Evolutionary conservation across 2,113 vertebrate genomes (phyloP), one percentile per base, ranked within the genome.

Genomic region (Acanthochromis polyacanthus): DNA sequence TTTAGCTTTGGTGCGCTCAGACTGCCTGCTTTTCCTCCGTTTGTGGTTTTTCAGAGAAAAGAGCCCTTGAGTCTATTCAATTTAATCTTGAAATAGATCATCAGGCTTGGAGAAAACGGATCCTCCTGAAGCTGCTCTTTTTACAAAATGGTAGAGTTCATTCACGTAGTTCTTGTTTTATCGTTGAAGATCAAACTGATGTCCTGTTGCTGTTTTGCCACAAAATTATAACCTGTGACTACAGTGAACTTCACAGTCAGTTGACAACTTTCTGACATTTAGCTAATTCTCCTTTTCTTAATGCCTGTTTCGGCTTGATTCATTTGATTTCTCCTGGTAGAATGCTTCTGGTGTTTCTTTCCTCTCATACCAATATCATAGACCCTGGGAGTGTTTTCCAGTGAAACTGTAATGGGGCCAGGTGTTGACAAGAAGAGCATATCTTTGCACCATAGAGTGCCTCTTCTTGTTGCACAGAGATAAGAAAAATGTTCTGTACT

Each of bases 1-100:
- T 89, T 85, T 65, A 30, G 71, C 72, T 67, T 71, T 69, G 77
- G 67, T 86, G 86, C 25, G 74, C 78, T 75, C 56, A 57, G 59
- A 3, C 81, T 64, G 85, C 62, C 77, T 83, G 57, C 46, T 40
- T 56, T 73, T 84, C 32, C 43, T 50, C 65, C 10, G 71, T 80
- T 64, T 85, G 87, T 87, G 88, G 81, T 71, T 90, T 91, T 89
- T 89, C 45, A 14, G 74, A 70, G 85, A 81, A 86, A 80, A 85
- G 77, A 76, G 62, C 70, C 71, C 71, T 70, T 75, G 68, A 69
- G 57, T 82, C 73, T 75, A 30, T 88, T 88, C 55, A 85, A 62
- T 88, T 90, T 69, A 73, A 56, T 65, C 83, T 74, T 77, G 65
- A 89, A 91, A 89, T 91, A 90, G 90, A 89, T 81, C 58, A 56